These are phyloP conservation scores for Bettongia penicillata DNA, from an alignment of 2,113 vertebrate species.

Conservation along the genomic window DNA sequence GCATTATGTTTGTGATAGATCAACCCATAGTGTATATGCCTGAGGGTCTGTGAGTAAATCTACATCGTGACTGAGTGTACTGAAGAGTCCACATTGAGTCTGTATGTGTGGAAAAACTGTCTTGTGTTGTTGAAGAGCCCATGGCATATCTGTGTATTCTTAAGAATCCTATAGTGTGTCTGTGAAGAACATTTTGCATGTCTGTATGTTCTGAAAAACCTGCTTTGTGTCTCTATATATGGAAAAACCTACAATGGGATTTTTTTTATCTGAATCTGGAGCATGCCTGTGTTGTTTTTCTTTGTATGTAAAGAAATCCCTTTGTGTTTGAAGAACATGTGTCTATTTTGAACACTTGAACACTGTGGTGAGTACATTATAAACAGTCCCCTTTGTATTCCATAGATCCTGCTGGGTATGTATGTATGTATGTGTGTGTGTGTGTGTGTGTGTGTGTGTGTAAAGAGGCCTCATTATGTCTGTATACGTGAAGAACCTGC, in stretches of 20 bases:
- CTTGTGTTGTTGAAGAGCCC: too few species aligned
- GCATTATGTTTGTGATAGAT: neutral
- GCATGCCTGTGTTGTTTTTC: neutral
- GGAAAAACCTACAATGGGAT: too few species aligned
- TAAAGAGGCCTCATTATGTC: too few species aligned
- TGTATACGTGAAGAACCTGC: too few species aligned
- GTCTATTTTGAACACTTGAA: neutral
- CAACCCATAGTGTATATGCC: neutral
- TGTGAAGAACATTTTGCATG: neutral
- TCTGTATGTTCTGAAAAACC: neutral
- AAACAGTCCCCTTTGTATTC: too few species aligned
- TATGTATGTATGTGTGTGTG: too few species aligned
- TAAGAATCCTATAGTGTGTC: neutral
- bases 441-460: too few species aligned
- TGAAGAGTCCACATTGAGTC: neutral
- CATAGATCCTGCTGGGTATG: too few species aligned
- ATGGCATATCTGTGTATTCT: neutral
- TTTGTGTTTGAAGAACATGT: neutral
- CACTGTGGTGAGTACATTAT: neutral
- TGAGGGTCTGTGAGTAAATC: neutral
- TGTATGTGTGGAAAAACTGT: neutral
- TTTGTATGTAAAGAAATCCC: too few species aligned
- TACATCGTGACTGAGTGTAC: neutral
- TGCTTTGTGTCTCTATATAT: neutral
- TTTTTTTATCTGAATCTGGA: neutral